Evolutionary conservation across 2,888 invertebrate species (phyloP).

Genomic region (Acanthococcus lagerstroemiae): DNA sequence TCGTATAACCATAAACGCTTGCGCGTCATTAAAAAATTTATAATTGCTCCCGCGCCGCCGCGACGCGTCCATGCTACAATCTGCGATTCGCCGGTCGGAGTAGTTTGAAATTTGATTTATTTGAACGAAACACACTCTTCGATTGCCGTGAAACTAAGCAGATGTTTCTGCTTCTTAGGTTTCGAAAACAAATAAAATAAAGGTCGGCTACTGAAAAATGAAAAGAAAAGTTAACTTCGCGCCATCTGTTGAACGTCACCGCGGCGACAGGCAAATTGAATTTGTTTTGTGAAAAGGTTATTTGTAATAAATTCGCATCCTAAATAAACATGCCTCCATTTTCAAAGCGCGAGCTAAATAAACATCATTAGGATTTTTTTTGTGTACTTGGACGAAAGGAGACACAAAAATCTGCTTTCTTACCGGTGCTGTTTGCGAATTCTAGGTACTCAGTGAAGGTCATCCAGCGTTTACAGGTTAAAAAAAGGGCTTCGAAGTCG

Average conservation of each 20-base stretch:
- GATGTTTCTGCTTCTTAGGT: not conserved
- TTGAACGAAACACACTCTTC: not conserved
- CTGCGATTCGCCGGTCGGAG: not conserved
- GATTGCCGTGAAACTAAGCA: not conserved
- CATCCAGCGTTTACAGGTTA: too few species aligned
- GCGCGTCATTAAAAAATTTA: not conserved
- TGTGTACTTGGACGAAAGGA: not conserved
- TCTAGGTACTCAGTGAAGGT: too few species aligned
- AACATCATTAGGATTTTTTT: conserved; percentile 6
- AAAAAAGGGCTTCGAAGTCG: too few species aligned
- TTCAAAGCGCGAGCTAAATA: conserved; percentile 1
- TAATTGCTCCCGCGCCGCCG: too few species aligned
- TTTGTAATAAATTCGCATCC: conserved; percentile 21
- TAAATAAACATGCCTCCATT: conserved; percentile 13
- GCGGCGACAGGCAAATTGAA: conserved; percentile 7
- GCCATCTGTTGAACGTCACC: conserved; percentile 17
- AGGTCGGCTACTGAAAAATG: not conserved
- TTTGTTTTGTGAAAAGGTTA: conserved; percentile 14
- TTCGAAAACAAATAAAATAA: not conserved
- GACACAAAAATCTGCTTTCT: not conserved
- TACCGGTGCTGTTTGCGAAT: too few species aligned
- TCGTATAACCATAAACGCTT: conserved; percentile 10
- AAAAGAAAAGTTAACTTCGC: not conserved
- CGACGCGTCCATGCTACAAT: not conserved
- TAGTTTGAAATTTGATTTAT: not conserved